Conservation (phyloP, 2,113 vertebrate species). For the Xenopus laevis region DNA sequence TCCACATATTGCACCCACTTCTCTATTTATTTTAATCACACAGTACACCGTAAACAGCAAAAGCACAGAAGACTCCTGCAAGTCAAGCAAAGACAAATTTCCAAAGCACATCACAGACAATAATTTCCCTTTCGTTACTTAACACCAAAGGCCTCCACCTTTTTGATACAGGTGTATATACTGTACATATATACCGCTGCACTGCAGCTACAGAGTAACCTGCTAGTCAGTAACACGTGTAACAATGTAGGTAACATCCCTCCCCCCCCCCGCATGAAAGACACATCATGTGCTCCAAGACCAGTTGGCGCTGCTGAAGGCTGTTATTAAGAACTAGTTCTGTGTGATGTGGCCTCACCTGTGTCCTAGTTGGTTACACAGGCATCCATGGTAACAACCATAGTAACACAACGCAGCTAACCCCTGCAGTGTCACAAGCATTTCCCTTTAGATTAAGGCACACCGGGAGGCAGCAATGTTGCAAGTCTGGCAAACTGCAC, state of each 20-base stretch:
- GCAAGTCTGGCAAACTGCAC: slow-evolving; percentile 30
- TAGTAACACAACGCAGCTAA: slow-evolving; percentile 52
- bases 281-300: background rate
- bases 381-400: slow-evolving; percentile 70
- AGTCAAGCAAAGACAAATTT: too few species aligned
- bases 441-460: slow-evolving; percentile 37
- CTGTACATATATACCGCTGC: too few species aligned
- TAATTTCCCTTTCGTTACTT: too few species aligned
- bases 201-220: background rate
- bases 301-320: background rate
- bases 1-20: too few species aligned
- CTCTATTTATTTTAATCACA: too few species aligned
- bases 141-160: too few species aligned
- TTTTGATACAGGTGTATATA: too few species aligned
- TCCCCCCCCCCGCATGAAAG: too few species aligned
- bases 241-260: too few species aligned
- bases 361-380: slow-evolving; percentile 54
- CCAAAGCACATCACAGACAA: too few species aligned
- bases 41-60: too few species aligned
- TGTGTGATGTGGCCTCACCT: slow-evolving; percentile 48
- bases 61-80: too few species aligned
- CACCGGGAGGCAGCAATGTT: slow-evolving; percentile 33
- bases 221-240: background rate
- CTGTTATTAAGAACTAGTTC: slow-evolving; percentile 16
- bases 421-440: slow-evolving; percentile 50